A percentile compares a stretch with the other conserved stretches of the same genome.
phyloP scores from a whole-genome alignment of 2,888 invertebrate species.

The Glyphotaelius pellucidus region DNA sequence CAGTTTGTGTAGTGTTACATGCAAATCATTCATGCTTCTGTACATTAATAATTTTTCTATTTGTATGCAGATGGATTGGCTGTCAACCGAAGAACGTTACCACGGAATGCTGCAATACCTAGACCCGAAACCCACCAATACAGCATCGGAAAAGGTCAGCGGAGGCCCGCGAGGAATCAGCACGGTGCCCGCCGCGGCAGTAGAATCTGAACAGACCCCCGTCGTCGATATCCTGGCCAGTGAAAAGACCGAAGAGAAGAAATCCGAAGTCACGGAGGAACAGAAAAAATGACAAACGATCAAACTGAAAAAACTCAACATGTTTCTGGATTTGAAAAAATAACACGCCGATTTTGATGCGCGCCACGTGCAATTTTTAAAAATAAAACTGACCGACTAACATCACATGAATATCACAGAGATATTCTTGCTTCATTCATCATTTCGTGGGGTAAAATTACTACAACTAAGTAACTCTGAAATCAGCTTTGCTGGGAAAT shows the following conservation, averaged over 20 bases:
- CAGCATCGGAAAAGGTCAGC: not conserved
- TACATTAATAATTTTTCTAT: not conserved
- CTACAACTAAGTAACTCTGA: too few relatives aligned
- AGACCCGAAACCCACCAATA: not conserved
- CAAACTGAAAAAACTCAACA: constrained; percentile 5
- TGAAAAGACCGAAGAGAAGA: not conserved
- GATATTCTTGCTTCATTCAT: too few relatives aligned
- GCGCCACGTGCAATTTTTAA: not conserved
- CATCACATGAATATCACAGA: too few relatives aligned
- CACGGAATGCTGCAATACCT: constrained; percentile 76
- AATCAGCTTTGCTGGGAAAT: too few relatives aligned
- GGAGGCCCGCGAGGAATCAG: constrained; percentile 14
- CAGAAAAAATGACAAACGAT: constrained; percentile 38
- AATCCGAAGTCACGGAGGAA: not conserved
- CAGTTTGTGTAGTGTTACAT: too few relatives aligned
- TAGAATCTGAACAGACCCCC: not conserved
- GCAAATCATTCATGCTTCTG: too few relatives aligned
- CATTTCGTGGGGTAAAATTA: too few relatives aligned
- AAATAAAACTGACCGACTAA: too few relatives aligned
- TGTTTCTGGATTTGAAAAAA: constrained; percentile 38
- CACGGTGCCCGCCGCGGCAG: not conserved
- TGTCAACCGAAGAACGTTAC: constrained; percentile 74
- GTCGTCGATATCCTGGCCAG: not conserved
- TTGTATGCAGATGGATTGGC: constrained; percentile 74
- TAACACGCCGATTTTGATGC: not conserved